phyloP scores from a whole-genome alignment of 2,888 invertebrate species.

The Parnassius orleans region DNA sequence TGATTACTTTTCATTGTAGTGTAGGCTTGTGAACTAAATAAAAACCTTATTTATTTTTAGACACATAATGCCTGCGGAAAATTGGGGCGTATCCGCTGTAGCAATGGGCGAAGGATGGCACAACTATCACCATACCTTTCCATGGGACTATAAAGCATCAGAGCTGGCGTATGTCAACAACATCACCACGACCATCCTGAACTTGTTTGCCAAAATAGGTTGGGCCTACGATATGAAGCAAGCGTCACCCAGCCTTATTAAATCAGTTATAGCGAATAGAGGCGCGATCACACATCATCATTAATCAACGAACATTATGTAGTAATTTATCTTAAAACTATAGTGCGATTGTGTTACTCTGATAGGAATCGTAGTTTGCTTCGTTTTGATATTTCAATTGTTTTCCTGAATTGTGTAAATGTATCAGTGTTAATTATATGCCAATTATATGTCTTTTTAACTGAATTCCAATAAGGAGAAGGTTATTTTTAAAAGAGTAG shows the following conservation, averaged over 20 bases:
- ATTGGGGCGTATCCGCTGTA: conserved; percentile 85
- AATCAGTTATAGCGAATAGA: conserved; percentile 73
- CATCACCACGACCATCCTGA: conserved; percentile 84
- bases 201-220: conserved; percentile 85
- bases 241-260: conserved; percentile 80
- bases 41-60: conserved; percentile 65
- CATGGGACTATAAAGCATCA: conserved; percentile 95
- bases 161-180: conserved; percentile 90
- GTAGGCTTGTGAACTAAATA: background rate
- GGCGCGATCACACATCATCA: conserved; percentile 51
- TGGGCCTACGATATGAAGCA: conserved; percentile 89
- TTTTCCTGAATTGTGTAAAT: no score
- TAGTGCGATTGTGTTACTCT: no score
- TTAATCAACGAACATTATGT: no score
- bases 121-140: conserved; percentile 96
- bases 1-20: no score
- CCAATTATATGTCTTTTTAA: no score
- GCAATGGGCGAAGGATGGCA: conserved; percentile 96
- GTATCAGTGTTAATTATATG: no score
- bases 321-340: no score
- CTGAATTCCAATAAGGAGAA: no score
- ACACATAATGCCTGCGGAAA: conserved; percentile 89
- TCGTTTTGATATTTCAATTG: no score
- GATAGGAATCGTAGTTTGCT: no score
- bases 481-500: no score